A percentile compares a stretch with the other conserved stretches of the same genome.
phyloP scores from a whole-genome alignment of 23 tunicate species.

The Phallusia fumigata region DNA sequence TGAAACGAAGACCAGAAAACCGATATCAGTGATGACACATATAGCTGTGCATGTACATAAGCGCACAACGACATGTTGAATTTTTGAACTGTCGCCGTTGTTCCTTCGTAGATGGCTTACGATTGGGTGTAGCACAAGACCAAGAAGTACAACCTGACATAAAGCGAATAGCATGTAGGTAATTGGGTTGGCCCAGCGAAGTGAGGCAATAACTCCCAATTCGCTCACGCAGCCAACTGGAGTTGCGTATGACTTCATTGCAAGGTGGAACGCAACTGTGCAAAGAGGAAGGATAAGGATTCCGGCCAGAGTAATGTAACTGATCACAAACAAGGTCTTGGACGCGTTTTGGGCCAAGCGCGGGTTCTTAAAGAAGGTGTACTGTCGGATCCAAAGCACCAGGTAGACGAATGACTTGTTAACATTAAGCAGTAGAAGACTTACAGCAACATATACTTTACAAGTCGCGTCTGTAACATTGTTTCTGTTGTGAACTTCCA shows the following conservation, averaged over 20 bases:
- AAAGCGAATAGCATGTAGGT: neutral
- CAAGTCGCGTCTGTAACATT: neutral
- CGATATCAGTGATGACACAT: slow-evolving; percentile 17
- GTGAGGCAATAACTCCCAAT: neutral
- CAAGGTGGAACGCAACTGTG: neutral
- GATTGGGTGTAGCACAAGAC: slow-evolving; percentile 15
- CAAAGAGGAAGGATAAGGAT: slow-evolving; percentile 1
- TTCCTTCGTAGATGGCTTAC: slow-evolving; percentile 9
- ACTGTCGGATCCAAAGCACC: slow-evolving; percentile 22
- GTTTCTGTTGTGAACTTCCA: neutral
- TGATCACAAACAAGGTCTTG: neutral
- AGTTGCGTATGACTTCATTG: neutral
- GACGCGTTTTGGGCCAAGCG: neutral
- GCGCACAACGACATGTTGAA: slow-evolving; percentile 1
- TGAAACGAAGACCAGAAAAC: slow-evolving; percentile 6
- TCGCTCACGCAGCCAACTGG: slow-evolving; percentile 5
- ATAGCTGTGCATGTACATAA: slow-evolving; percentile 7
- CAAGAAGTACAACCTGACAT: slow-evolving; percentile 11
- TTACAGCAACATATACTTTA: neutral
- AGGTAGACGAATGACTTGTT: slow-evolving; percentile 16
- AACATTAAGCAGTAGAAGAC: neutral
- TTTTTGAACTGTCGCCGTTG: neutral
- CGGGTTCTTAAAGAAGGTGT: neutral
- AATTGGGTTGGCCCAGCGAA: neutral
- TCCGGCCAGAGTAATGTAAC: slow-evolving; percentile 3